Conservation (phyloP, 53 echinoderm and acorn worm species). For the Arbacia lixula region DNA sequence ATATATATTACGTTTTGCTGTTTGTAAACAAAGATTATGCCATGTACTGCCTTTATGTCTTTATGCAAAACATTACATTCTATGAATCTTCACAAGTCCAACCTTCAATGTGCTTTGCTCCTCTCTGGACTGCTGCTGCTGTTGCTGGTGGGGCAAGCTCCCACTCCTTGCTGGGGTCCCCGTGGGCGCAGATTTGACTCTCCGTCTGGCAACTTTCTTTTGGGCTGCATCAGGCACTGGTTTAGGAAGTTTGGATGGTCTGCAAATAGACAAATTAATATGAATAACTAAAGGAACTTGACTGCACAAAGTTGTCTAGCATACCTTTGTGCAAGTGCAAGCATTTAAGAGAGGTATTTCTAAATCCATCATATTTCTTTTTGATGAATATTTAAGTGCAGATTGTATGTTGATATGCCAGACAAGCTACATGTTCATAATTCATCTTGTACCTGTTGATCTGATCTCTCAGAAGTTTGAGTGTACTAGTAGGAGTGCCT, state of each 20-base stretch:
- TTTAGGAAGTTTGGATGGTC: constrained; percentile 38
- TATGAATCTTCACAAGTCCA: background rate
- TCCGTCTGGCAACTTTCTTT: constrained; percentile 4
- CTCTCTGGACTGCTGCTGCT: background rate
- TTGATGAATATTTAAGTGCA: too few species aligned
- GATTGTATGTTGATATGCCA: background rate
- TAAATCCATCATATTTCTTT: too few species aligned
- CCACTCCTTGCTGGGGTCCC: background rate
- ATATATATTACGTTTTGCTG: too few species aligned
- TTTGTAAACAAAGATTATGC: too few species aligned
- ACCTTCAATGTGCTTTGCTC: constrained; percentile 33
- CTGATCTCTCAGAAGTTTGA: constrained; percentile 68
- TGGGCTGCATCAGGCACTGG: constrained; percentile 20
- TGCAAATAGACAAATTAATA: background rate
- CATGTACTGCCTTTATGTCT: too few species aligned
- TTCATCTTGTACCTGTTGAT: constrained; percentile 79
- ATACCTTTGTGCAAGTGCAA: too few species aligned
- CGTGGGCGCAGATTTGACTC: constrained; percentile 27
- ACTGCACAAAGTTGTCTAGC: too few species aligned
- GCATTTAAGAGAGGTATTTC: too few species aligned
- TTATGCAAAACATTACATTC: too few species aligned
- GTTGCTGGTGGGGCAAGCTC: background rate
- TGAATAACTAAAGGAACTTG: too few species aligned
- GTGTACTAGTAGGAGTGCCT: constrained; percentile 86
- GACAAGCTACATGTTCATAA: too few species aligned